These are phyloP conservation scores for cat (Felis catus) DNA, from an alignment of 2,113 vertebrate genomes.

Conservation along the genomic window F.catus_Fca126_mat1.0 CM031427.1:21341501-21342000, in stretches of 20 bases:
- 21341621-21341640: background rate
- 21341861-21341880: background rate
- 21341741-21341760: background rate
- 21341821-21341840: background rate
- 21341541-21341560: background rate
- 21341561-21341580: slow-evolving; percentile 55
- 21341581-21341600: fast-evolving
- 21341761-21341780: background rate
- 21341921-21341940: background rate
- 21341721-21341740: background rate
- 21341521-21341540: background rate
- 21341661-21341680: background rate
- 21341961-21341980: background rate
- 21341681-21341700: background rate
- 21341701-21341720: background rate
- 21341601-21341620: background rate
- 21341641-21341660: background rate
- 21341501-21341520: background rate
- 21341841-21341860: background rate
- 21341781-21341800: background rate
- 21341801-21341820: background rate
- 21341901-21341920: background rate
- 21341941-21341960: background rate
- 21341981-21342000: background rate
- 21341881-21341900: background rate